Evolutionary conservation across 1,140 invertebrate genomes (phyloP), one percentile per base, ranked within the genome.

Genomic region (Drusus annulatus): DNA sequence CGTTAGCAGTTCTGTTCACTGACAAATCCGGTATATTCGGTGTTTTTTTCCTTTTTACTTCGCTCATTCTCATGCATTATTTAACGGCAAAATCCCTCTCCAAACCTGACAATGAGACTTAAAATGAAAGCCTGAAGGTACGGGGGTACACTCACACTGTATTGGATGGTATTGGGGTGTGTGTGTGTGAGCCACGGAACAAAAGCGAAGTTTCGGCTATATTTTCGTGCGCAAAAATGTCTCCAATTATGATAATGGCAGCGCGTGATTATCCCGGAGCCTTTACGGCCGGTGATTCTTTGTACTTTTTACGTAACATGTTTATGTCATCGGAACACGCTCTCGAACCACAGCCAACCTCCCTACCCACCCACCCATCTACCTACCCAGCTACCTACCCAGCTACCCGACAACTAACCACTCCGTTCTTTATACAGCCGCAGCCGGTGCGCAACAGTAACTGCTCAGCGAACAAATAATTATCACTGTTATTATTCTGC

Each of bases 141-240:
- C 23, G 60, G 19, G 15, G 8, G 21, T 21, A 6, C 2, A 36
- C 31, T 36, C 31, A 36, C 31, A 36, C 31, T n/a, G n/a, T n/a
- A n/a, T n/a, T n/a, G n/a, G n/a, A 13, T 45, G 10, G 36, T 45
- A 45, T 45, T 8, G 31, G 36, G 10, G 36, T 36, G 36, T 45
- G 36, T 45, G 36, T 45, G 10, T 45, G 28, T 28, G 62, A 31
- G 28, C 25, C 62, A 28, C 10, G 62, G 62, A 65, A 28, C 62
- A 28, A 65, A 25, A 16, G 62, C 62, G 21, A 25, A 15, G 62
- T 25, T 65, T 25, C 10, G 21, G 62, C 16, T 21, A 25, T 15
- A 25, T 15, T 65, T 74, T 74, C 71, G 71, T 56, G 71, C 71
- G 71, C 69, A 54, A 74, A 74, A 74, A 74, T 74, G 71, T 74